Base-by-base conservation (phyloP, 1,140 invertebrate genomes). In the Sminthurides bifidus region DNA sequence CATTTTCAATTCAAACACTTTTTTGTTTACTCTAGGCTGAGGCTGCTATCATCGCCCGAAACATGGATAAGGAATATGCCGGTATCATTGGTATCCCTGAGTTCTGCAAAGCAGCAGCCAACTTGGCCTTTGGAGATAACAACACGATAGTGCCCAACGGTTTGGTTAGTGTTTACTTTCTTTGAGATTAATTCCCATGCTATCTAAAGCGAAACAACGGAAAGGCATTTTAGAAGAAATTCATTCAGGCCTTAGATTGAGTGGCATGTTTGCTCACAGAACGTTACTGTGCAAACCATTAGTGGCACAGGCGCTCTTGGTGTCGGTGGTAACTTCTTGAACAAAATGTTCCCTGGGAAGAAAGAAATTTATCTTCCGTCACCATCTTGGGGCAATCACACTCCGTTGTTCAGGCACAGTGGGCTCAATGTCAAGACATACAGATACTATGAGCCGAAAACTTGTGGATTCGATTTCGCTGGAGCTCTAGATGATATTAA, bases 371-470 rank as follows among this genome's bases (percentile, higher is more conserved):
- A 93, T 74, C 66, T 98, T 62, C 92, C 95, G 17, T 79, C 79
- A n/a, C 95, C 95, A 10, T 86, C 94, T 0, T 99, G 96, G 96
- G 94, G 92, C 46, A 99, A 99, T 72, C 96, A 99, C 70, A 83
- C 80, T 1, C 90, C 92, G 29, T 80, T 98, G 61, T 94, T 96
- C 73, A 93, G 90, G 74, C 84, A 90, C 66, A 77, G 87, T 45
- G 86, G 87, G 12, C 70, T 98, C 48, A 74, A 82, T 29, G 82
- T 94, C 1, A 92, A 96, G 70, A 78, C 83, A 26, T 98, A 99
- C 74, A 80, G 83, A 55, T 99, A 98, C 72, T 99, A 94, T 71
- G 89, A 98, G 71, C 81, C 92, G 1, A 86, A 85, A 66, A 97
- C 90, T 12, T 94, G 90, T 73, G 92, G 91, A 14, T 85, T 98